These are phyloP conservation scores for Pseudanteris insignis DNA, from an alignment of 2,888 invertebrate genomes.

Conservation along the genomic window DNA sequence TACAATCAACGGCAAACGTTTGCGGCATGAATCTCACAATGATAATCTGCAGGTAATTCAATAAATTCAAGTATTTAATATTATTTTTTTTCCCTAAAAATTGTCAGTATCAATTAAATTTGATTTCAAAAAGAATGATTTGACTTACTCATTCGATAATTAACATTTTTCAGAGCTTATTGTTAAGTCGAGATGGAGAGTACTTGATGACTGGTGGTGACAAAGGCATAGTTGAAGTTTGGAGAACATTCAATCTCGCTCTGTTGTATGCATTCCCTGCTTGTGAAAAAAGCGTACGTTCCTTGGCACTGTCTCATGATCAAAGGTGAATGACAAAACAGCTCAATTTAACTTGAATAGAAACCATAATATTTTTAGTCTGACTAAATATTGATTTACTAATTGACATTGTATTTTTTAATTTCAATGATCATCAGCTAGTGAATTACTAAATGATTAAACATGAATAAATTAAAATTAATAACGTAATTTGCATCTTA, in stretches of 20 bases:
- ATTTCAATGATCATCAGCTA: no score
- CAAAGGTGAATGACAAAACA: conserved; percentile 87
- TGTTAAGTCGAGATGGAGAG: conserved; percentile 96
- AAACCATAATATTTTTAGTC: no score
- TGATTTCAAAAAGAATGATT: no score
- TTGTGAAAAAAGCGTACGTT: conserved; percentile 93
- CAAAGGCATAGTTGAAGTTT: conserved; percentile 96
- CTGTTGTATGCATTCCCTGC: conserved; percentile 97
- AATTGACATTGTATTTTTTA: no score
- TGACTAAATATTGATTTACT: no score
- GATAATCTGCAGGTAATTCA: conserved; percentile 92
- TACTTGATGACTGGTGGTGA: conserved; percentile 98
- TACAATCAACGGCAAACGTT: conserved; percentile 91
- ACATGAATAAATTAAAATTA: no score
- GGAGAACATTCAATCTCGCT: conserved; percentile 96
- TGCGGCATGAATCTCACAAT: conserved; percentile 90
- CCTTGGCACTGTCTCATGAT: conserved; percentile 96
- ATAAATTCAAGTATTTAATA: no score
- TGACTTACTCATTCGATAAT: no score
- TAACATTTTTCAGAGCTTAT: conserved; percentile 82
- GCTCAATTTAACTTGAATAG: not conserved
- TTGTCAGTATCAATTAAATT: no score
- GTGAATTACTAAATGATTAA: no score
- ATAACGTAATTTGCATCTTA: no score
- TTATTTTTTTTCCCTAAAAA: conserved; percentile 4